These are phyloP conservation scores for Antigone vipio DNA, from an alignment of 2,113 vertebrate species.

Conservation along the genomic window DNA sequence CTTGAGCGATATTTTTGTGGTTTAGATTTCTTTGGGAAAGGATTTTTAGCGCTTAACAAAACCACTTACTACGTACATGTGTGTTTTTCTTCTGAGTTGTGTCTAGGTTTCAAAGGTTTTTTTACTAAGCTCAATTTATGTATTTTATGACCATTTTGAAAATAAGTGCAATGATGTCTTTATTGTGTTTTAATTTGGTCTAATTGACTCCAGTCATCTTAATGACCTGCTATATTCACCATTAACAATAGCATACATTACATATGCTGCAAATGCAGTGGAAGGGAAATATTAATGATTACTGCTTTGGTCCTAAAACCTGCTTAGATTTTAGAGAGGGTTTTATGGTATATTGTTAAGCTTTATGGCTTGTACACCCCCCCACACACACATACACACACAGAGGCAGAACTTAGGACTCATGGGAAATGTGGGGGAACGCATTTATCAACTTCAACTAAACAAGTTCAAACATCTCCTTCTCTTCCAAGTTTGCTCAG, in stretches of 20 bases:
- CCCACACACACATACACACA: too few relatives aligned
- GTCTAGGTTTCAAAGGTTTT: neutral
- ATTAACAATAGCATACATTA: neutral
- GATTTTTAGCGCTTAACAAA: neutral
- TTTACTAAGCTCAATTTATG: neutral
- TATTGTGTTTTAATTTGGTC: slow-evolving; percentile 34
- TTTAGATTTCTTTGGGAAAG: neutral
- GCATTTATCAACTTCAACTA: slow-evolving; percentile 27
- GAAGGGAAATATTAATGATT: slow-evolving; percentile 39
- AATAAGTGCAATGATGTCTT: slow-evolving; percentile 10
- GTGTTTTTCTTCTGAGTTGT: neutral
- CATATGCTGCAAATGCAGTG: slow-evolving; percentile 17
- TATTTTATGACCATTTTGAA: slow-evolving; percentile 29
- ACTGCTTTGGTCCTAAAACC: slow-evolving; percentile 15
- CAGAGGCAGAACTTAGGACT: neutral
- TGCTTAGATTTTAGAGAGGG: neutral
- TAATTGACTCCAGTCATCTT: neutral
- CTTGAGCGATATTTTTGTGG: neutral
- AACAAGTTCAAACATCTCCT: neutral
- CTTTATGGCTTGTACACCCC: neutral
- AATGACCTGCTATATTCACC: neutral
- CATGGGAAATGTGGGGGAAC: neutral
- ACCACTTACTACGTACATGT: neutral
- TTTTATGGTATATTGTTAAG: slow-evolving; percentile 62
- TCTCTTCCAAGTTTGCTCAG: neutral